phyloP scores from a whole-genome alignment of 2,113 vertebrate genomes.

The Cottus gobio region DNA sequence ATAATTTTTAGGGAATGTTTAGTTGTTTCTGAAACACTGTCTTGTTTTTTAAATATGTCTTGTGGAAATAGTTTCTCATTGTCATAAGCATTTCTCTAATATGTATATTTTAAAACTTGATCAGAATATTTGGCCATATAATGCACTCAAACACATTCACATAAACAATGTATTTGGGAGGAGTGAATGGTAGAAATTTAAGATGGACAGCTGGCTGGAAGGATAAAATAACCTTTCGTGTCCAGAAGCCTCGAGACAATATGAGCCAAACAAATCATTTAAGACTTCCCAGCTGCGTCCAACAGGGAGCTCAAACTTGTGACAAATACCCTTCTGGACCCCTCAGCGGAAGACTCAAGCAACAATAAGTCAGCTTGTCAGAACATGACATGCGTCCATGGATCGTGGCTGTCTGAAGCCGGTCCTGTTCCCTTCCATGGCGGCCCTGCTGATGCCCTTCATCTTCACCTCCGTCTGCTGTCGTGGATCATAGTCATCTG shows the following conservation, averaged over 20 bases:
- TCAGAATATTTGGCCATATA: not conserved
- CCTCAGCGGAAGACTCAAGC: not conserved
- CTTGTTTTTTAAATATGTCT: not conserved
- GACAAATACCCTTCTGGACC: not conserved
- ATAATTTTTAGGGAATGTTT: not conserved
- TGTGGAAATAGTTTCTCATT: not conserved
- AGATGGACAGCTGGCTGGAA: conserved; percentile 43
- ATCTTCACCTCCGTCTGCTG: no score
- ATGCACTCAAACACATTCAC: not conserved
- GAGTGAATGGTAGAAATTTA: not conserved
- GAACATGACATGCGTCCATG: no score
- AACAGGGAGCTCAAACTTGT: not conserved
- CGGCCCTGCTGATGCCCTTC: no score
- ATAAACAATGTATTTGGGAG: not conserved
- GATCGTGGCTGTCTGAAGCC: no score
- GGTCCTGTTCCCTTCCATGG: no score
- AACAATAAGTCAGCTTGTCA: not conserved
- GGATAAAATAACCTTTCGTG: conserved; percentile 32
- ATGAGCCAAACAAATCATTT: conserved; percentile 35
- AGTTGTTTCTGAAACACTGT: not conserved
- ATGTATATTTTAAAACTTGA: not conserved
- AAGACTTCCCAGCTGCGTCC: conserved; percentile 21
- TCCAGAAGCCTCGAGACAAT: conserved; percentile 25
- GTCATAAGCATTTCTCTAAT: no score
- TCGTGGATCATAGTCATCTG: no score